Base-by-base conservation (phyloP, 1,140 invertebrate genomes). In the Halictus rubicundus region DNA sequence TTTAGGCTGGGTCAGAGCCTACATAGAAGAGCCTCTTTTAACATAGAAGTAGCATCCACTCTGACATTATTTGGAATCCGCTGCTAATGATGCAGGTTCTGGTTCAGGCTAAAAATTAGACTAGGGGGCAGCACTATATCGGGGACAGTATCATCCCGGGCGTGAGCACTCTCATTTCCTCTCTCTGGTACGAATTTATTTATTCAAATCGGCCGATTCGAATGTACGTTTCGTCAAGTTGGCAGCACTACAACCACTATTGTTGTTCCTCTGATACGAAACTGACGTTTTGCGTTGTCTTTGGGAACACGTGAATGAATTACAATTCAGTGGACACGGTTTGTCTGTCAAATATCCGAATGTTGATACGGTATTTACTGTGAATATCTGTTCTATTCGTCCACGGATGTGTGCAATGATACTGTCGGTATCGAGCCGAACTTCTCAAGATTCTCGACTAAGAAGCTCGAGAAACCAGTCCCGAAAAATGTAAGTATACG, bases 311-410 rank as follows among this genome's bases (percentile, higher is more conserved):
- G 73, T 74, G 68, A 52, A 80, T 54, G 66, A 46, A 76, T 77
- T 72, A 76, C 69, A 80, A 79, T 86, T 84, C 72, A 78, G 74
- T 87, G 69, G 64, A 78, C 70, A 84, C 78, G 68, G 65, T 21
- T 77, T 82, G 74, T 49, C 68, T 84, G 82, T 87, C 80, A 84
- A 78, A 80, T 82, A 25, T 68, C 68, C 52, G 60, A 78, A 79
- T 74, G 65, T 77, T 80, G 69, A 68, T 42, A 32, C 78, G 25
- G 79, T 61, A 65, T 76, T 86, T 57, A 9, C 63, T 64, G 14
- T 64, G 46, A 74, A 64, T 52, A 63, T 42, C 52, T 64, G 61
- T 42, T 37, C 21, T 78, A 57, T 27, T 54, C 60, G 59, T 57
- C 68, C 25, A 42, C 60, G 68, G 46, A 66, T 39, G 77, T 54